Conservation (phyloP, 2,888 invertebrate species). For the Phragmatobia fuliginosa region DNA sequence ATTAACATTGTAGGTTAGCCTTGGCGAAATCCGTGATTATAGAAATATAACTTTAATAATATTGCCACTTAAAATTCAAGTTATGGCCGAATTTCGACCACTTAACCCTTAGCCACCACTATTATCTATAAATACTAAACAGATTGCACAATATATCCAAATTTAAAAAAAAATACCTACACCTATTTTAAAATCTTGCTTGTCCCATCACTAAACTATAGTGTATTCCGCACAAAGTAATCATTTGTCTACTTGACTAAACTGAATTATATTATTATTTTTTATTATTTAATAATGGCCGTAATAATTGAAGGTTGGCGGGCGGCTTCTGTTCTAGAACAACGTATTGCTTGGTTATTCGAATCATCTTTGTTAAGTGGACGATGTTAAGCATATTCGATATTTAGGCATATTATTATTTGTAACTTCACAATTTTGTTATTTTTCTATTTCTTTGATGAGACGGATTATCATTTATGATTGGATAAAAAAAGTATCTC, state of each 20-base stretch:
- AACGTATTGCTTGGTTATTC: conserved; percentile 66
- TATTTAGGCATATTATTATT: not conserved
- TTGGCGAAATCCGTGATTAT: too few species aligned
- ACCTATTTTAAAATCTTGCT: not conserved
- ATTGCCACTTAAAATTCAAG: too few species aligned
- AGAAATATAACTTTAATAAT: too few species aligned
- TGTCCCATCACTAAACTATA: conserved; percentile 55
- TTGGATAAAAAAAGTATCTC: not conserved
- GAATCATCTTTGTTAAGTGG: conserved; percentile 77
- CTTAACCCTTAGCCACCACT: too few species aligned
- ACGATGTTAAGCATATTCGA: conserved; percentile 31
- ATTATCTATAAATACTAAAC: too few species aligned
- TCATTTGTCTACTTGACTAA: conserved; percentile 86
- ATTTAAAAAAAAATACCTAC: too few species aligned
- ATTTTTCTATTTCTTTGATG: too few species aligned
- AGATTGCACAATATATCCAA: too few species aligned
- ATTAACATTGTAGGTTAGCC: too few species aligned
- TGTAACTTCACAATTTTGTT: too few species aligned
- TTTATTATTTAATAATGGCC: conserved; percentile 79
- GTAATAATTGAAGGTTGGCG: conserved; percentile 75
- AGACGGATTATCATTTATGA: not conserved
- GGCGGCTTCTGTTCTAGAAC: conserved; percentile 78
- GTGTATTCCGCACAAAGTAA: conserved; percentile 76
- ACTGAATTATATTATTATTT: conserved; percentile 85
- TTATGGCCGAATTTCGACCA: too few species aligned